These are phyloP conservation scores for Botia kubotai DNA, from an alignment of 2,797 vertebrate species.

Conservation along the genomic window DNA sequence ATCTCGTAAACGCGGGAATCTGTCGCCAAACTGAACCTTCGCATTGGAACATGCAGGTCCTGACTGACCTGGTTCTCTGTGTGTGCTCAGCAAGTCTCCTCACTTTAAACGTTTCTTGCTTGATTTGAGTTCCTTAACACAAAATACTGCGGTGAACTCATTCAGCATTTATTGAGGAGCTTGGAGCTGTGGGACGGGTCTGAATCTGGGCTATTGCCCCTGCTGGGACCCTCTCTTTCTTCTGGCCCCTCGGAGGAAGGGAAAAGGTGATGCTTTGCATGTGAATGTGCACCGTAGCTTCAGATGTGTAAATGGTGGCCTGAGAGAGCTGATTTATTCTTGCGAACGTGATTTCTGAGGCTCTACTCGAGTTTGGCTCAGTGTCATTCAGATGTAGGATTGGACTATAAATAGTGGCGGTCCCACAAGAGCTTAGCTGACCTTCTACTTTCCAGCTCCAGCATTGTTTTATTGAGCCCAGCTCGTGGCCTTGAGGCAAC, in stretches of 20 bases:
- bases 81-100: conserved; percentile 2
- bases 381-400: conserved; percentile 42
- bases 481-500: conserved; percentile 41
- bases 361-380: conserved; percentile 16
- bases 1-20: conserved; percentile 8
- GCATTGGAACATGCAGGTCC: background rate
- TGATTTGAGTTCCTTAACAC: background rate
- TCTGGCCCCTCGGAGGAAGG: conserved; percentile 24
- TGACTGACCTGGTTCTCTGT: background rate
- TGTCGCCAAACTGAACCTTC: background rate
- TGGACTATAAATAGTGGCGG: conserved; percentile 48
- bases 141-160: conserved; percentile 13
- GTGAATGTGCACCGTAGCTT: conserved; percentile 36
- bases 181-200: conserved; percentile 23
- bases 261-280: conserved; percentile 46
- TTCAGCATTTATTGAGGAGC: conserved; percentile 29
- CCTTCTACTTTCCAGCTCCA: conserved; percentile 42
- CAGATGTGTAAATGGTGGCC: conserved; percentile 36
- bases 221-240: conserved; percentile 36
- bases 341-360: conserved; percentile 43
- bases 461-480: conserved; percentile 45
- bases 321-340: conserved; percentile 21
- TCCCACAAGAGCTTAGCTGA: conserved; percentile 30
- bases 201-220: conserved; percentile 15
- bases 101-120: conserved; percentile 13